Conservation (phyloP, 2,888 invertebrate genomes). For the Tethea ocularis region DNA sequence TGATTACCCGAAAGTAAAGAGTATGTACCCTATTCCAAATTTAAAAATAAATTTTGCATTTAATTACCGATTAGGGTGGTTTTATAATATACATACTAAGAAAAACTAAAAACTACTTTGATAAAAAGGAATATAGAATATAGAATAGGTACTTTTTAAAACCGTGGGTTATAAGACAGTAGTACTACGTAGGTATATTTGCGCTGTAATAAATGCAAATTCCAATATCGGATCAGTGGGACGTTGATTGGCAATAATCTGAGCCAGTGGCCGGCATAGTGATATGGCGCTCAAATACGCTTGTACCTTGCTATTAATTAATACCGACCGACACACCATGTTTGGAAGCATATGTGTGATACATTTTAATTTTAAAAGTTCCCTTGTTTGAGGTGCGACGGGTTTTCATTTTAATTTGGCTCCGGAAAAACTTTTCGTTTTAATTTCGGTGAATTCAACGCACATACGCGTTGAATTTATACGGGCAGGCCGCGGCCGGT, state of each 20-base stretch:
- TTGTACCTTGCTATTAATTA: slow-evolving; percentile 8
- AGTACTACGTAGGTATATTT: not conserved
- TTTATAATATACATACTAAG: too few relatives aligned
- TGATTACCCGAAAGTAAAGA: too few relatives aligned
- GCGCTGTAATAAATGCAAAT: slow-evolving; percentile 7
- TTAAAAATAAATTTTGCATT: too few relatives aligned
- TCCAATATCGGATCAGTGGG: slow-evolving; percentile 6
- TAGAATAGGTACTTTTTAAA: too few relatives aligned
- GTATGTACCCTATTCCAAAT: too few relatives aligned
- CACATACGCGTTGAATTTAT: not conserved
- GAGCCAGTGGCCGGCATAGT: not conserved
- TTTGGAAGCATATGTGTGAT: not conserved
- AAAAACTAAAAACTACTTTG: too few relatives aligned
- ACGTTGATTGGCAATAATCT: slow-evolving; percentile 8
- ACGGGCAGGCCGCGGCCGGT: not conserved
- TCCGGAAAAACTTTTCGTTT: slow-evolving; percentile 6
- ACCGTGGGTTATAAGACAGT: too few relatives aligned
- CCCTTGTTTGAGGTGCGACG: slow-evolving; percentile 2
- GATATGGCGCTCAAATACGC: not conserved
- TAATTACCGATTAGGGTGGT: too few relatives aligned
- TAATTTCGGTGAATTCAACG: not conserved
- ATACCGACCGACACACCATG: not conserved
- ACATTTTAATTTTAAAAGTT: slow-evolving; percentile 10
- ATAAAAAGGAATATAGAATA: not conserved
- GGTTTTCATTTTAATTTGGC: not conserved